Evolutionary conservation across 2,113 vertebrate genomes (phyloP), one percentile per base, ranked within the genome.

Genomic region (Oreotrochilus melanogaster): DNA sequence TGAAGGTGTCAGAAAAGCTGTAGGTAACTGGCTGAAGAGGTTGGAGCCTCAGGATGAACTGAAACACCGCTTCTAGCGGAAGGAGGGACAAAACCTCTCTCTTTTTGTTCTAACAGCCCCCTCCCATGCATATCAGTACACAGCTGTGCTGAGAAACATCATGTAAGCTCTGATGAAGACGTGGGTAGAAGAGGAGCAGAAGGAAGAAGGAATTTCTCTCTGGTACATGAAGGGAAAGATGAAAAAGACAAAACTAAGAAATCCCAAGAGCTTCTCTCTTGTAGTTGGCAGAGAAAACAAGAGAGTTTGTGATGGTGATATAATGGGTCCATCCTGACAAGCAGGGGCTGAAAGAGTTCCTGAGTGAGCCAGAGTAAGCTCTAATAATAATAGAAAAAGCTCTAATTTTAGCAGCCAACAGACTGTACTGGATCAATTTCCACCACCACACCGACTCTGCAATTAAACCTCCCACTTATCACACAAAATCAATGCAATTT

Each of bases 71-170:
- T 71, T 54, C 35, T 22, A 88, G 31, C 6, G 67, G 50, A 57
- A 91, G 56, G 8, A 67, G 51, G 28, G 74, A 62, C 11, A 72
- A 51, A 87, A 14, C 6, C 10, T 66, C 11, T 39, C 16, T 80
- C 30, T 54, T 81, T 62, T 1, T 0, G 31, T 33, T 71, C 43
- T 58, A 80, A 50, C 0, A 0, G 30, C 4, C 7, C 11, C 15
- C 42, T 56, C 7, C 24, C 7, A 5, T 21, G 48, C 28, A 31
- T 6, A 92, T 33, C 53, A 72, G 13, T 19, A 48, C 8, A 53
- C 22, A 53, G 10, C 18, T 4, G 4, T 1, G 1, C 25, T 83
- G 45, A 86, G 31, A 76, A 89, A 69, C 7, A 8, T 51, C 11
- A 0, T 4, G 2, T 6, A 50, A 33, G 4, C 10, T 69, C 15